Conservation (phyloP, 2,113 vertebrate genomes). For the Zapornia atra region DNA sequence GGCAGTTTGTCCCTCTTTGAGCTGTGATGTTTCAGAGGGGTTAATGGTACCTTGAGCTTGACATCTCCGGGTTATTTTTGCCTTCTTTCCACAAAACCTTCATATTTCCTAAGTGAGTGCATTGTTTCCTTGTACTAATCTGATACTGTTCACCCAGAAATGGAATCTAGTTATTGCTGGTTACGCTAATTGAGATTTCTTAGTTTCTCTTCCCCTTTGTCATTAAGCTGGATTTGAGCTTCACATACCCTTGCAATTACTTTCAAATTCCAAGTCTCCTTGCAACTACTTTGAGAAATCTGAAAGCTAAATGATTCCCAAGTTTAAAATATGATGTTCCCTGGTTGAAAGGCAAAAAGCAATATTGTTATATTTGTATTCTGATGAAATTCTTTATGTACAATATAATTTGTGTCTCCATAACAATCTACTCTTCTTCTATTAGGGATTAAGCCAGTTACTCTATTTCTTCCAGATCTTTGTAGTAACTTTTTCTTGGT, state of each 20-base stretch:
- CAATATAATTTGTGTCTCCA: slow-evolving; percentile 66
- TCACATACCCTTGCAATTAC: slow-evolving; percentile 34
- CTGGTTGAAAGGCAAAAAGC: slow-evolving; percentile 66
- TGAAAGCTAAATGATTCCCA: slow-evolving; percentile 69
- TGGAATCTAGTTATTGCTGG: slow-evolving; percentile 28
- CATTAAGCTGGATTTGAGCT: slow-evolving; percentile 51
- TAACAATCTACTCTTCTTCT: slow-evolving; percentile 70
- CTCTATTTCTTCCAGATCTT: slow-evolving; percentile 6
- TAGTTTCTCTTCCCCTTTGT: slow-evolving; percentile 34
- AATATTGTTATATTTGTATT: slow-evolving; percentile 74
- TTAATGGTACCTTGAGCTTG: not conserved
- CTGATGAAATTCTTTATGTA: slow-evolving; percentile 75
- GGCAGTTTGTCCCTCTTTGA: not conserved
- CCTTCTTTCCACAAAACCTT: not conserved
- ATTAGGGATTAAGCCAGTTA: slow-evolving; percentile 67
- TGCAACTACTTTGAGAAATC: slow-evolving; percentile 60
- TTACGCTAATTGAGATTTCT: slow-evolving; percentile 44
- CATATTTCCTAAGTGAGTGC: not conserved
- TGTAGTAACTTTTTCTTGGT: not conserved
- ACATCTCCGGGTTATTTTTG: not conserved
- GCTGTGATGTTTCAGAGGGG: not conserved
- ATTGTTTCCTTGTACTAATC: not conserved
- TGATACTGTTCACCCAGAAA: slow-evolving; percentile 35
- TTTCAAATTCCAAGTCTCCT: slow-evolving; percentile 65
- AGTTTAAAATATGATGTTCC: slow-evolving; percentile 68